Evolutionary conservation across 53 echinoderm and acorn worm genomes (phyloP).

Genomic region (Actinopyga echinites): DNA sequence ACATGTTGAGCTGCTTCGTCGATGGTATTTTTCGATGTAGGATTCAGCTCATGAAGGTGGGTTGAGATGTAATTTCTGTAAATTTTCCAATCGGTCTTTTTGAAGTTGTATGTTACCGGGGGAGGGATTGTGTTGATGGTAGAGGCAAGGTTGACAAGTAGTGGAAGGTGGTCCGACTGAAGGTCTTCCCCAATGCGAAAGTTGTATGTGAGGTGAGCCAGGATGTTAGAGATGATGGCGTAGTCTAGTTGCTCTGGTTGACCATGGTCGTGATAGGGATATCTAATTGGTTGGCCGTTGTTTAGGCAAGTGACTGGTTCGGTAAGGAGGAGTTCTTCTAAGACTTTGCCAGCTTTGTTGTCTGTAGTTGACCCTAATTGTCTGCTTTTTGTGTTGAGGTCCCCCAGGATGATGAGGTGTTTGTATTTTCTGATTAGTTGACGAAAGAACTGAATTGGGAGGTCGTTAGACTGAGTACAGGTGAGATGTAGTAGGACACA

Average conservation of each 20-base stretch:
- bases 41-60: neutral
- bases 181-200: neutral
- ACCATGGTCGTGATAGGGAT: neutral
- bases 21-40: neutral
- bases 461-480: no score
- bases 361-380: neutral
- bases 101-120: neutral
- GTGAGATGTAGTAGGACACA: no score
- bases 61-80: neutral
- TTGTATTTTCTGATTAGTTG: neutral
- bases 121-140: neutral
- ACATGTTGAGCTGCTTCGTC: constrained; percentile 1
- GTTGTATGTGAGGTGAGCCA: neutral
- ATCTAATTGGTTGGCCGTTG: neutral
- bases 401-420: neutral
- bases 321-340: neutral
- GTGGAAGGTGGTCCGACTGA: neutral
- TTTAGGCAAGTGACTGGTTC: neutral
- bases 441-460: no score
- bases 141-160: neutral
- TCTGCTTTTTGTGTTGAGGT: neutral
- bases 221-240: neutral
- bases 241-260: neutral
- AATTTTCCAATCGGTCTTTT: neutral
- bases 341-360: neutral